Percentiles rank a stretch among this genome's conserved stretches.
phyloP scores from a whole-genome alignment of 2,113 vertebrate species.

The Lipotes vexillifer region DNA sequence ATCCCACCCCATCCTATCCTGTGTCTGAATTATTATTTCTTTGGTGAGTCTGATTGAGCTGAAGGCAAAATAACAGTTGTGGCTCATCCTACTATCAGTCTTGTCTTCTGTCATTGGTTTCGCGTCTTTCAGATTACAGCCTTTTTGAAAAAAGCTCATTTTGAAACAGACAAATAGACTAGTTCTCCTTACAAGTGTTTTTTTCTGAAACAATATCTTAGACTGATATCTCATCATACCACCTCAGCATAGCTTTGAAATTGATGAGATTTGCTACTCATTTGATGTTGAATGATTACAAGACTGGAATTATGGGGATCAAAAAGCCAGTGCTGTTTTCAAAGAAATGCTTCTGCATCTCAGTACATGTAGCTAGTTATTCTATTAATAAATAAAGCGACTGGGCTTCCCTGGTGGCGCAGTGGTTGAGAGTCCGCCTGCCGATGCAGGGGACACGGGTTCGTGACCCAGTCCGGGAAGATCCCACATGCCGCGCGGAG shows the following conservation, averaged over 20 bases:
- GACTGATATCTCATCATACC: background rate
- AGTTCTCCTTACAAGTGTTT: background rate
- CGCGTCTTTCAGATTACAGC: background rate
- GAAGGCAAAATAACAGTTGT: background rate
- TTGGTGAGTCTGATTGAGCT: background rate
- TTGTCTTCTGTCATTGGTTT: slow-evolving; percentile 2
- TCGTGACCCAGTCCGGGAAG: too few species aligned
- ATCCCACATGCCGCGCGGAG: too few species aligned
- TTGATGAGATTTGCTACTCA: slow-evolving; percentile 7
- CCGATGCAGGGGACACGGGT: too few species aligned
- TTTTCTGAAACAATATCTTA: background rate
- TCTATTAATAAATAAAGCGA: slow-evolving; percentile 19
- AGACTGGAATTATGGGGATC: background rate
- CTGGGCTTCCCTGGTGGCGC: too few species aligned
- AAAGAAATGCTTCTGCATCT: background rate
- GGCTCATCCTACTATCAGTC: background rate
- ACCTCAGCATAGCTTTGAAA: background rate
- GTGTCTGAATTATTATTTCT: background rate
- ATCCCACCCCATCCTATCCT: background rate
- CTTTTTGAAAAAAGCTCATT: background rate
- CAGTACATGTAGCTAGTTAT: background rate
- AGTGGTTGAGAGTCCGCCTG: too few species aligned
- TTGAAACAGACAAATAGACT: slow-evolving; percentile 18
- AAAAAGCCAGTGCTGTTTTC: background rate
- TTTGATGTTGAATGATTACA: slow-evolving; percentile 14